Conservation (phyloP, 92 coral and sea anemone genomes). For the Heliopora coerulea region DNA sequence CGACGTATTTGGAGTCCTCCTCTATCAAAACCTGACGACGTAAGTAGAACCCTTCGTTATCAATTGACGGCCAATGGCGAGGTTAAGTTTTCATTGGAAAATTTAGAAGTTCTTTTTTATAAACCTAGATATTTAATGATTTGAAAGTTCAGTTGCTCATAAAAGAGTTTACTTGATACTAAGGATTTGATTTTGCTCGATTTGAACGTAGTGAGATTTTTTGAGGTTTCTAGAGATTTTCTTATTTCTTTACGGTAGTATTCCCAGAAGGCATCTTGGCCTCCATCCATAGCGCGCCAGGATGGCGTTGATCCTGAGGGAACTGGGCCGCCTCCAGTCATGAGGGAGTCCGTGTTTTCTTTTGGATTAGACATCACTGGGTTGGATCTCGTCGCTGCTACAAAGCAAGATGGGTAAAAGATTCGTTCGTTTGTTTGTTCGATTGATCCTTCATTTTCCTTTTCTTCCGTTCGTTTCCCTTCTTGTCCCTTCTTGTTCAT, state of each 20-base stretch:
- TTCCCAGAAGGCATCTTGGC: constrained; percentile 22
- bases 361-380: constrained; percentile 94
- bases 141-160: no score
- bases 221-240: no score
- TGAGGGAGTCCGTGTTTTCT: constrained; percentile 82
- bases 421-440: not conserved
- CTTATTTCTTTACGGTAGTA: not conserved
- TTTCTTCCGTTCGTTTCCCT: not conserved
- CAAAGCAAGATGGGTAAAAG: constrained; percentile 81
- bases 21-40: constrained; percentile 1
- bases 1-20: constrained; percentile 39
- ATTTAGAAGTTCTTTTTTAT: no score
- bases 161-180: no score
- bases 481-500: not conserved
- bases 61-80: no score
- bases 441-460: not conserved
- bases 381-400: constrained; percentile 88
- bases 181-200: no score
- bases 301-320: constrained; percentile 24
- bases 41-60: constrained; percentile 2
- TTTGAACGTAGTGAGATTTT: no score
- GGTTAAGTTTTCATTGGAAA: no score
- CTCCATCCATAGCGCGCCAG: constrained; percentile 31
- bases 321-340: not conserved
- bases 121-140: no score